Base-by-base conservation (phyloP, 2,797 vertebrate genomes). In the Danio aesculapii region DNA sequence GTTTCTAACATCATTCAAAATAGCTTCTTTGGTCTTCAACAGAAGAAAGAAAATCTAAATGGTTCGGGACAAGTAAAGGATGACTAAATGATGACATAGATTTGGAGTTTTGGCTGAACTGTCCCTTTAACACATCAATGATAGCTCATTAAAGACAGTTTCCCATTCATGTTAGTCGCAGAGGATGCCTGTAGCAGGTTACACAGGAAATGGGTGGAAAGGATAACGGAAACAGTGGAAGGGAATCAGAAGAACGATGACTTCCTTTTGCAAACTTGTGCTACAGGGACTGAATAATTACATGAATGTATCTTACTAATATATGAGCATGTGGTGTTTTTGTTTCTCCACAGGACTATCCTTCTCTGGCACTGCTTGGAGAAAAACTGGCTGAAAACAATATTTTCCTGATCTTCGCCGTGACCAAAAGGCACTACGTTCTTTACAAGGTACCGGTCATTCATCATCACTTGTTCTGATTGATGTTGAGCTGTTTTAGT, bases 351-450 rank as follows among this genome's bases (percentile, higher is more conserved):
- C 86, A 99, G 98, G 97, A 99, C 88, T 99, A 99, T 76, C 98
- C 98, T 16, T 99, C 98, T 14, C 92, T 99, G 81, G 98, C 96
- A 0, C 95, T 99, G 59, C 95, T 99, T 50, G 98, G 97, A 64
- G 98, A 99, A 89, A 99, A 99, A 84, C 87, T 99, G 47, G 95
- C 97, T 0, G 98, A 99, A 92, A 98, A 98, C 87, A 99, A 98
- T 90, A 98, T 99, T 89, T 96, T 97, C 84, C 94, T 99, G 70
- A 98, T 98, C 88, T 99, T 99, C 0, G 98, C 98, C 0, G 98
- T 99, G 69, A 99, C 96, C 0, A 98, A 98, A 87, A 94, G 87
- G 49, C 93, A 97, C 41, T 99, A 98, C 6, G 88, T 97, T 57
- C 95, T 99, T 86, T 99, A 99, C 87, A 99, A 98, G 96, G 98